Percentiles rank a stretch among this genome's conserved stretches.
Evolutionary conservation across 2,888 invertebrate genomes (phyloP).

Genomic region (Bruchidius siliquastri): DNA sequence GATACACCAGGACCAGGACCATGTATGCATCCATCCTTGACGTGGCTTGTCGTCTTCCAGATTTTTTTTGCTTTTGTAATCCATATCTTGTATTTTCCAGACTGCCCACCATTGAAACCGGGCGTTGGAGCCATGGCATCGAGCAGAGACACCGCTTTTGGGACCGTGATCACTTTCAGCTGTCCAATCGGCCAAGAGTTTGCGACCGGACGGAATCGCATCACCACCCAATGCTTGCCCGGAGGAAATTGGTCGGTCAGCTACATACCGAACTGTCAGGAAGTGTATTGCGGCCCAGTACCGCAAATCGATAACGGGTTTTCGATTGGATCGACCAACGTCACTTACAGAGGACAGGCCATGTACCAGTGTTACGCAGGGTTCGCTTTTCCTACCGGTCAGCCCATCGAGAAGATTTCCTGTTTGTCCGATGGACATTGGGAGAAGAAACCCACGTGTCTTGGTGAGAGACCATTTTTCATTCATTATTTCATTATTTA

Average conservation of each 20-base stretch:
- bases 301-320: constrained; percentile 98
- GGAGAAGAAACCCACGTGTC: constrained; percentile 88
- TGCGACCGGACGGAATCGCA: constrained; percentile 79
- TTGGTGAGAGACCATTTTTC: constrained; percentile 54
- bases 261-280: constrained; percentile 91
- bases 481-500: too few relatives aligned
- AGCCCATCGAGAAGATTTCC: constrained; percentile 82
- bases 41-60: too few relatives aligned
- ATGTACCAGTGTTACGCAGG: constrained; percentile 97
- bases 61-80: neutral
- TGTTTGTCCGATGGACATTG: constrained; percentile 86
- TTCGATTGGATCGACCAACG: constrained; percentile 92
- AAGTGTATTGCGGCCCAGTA: constrained; percentile 95
- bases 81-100: constrained; percentile 51
- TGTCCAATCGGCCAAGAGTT: constrained; percentile 93
- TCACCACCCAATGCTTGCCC: constrained; percentile 80
- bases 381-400: constrained; percentile 85
- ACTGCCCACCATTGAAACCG: constrained; percentile 80
- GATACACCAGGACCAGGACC: too few relatives aligned
- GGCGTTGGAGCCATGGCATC: constrained; percentile 87
- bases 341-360: constrained; percentile 88
- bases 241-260: constrained; percentile 90
- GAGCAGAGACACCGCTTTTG: constrained; percentile 87
- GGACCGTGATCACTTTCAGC: constrained; percentile 82
- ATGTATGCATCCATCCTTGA: too few relatives aligned